Base-by-base conservation (phyloP, 1,140 invertebrate genomes). In the Goniozus legneri region DNA sequence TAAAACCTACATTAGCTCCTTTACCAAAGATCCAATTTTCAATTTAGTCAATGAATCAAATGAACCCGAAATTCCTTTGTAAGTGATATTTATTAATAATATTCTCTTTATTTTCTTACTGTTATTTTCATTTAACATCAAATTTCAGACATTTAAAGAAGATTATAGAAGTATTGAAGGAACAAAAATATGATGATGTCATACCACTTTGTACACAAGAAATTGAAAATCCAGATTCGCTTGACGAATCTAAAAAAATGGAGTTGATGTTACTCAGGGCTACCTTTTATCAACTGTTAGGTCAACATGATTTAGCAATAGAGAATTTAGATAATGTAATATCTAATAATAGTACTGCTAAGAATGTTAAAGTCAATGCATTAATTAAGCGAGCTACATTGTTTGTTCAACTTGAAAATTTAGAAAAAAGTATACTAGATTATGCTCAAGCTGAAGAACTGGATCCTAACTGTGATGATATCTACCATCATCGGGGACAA, bases 351-450 rank as follows among this genome's bases (percentile, higher is more conserved):
- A 70, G 79, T 56, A 74, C 80, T 15, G 72, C 79, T 54, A 67
- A 74, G 1, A 82, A 83, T 52, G 77, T 90, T 2, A 84, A 81
- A 66, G 84, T 88, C 0, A 95, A 95, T 80, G 90, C 92, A 8
- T 73, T 95, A n/a, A 88, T 97, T 30, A 97, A 96, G 71, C 79
- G 88, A 53, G 92, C 90, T 2, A 87, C 86, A 7, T 73, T 95
- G 38, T 81, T 85, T 55, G 86, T 95, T 60, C 91, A 95, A 67
- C 70, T 84, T 36, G 86, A 91, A 50, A 78, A 87, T 50, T 73
- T 82, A 13, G 83, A 86, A 8, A 80, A 84, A 52, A 88, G 87
- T 55, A 75, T 93, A 39, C 77, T 79, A 44, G 88, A 91, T 71
- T 95, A 95, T 71, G 77, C 83, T 8, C 67, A 65, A 55, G 94